phyloP scores from a whole-genome alignment of 1,140 invertebrate genomes.

The Orchesella cincta region DNA sequence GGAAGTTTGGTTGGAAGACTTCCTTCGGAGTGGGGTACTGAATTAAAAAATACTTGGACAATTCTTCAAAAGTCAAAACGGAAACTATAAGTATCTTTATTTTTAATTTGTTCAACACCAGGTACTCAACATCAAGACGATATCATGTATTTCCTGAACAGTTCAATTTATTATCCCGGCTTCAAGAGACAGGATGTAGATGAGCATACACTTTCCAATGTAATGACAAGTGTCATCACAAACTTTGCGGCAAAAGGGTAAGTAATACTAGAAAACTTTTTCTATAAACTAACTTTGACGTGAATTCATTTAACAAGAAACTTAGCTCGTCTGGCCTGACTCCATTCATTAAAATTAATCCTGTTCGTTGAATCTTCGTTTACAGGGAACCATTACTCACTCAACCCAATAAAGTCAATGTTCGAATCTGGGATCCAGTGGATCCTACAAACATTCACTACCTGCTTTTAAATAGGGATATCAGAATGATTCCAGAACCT shows the following conservation, averaged over 20 bases:
- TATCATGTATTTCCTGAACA: conserved; percentile 23
- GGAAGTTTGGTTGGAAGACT: conserved; percentile 32
- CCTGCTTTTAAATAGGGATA: conserved; percentile 33
- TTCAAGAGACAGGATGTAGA: conserved; percentile 7
- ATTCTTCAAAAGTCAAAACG: not conserved
- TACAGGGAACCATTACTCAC: conserved; percentile 37
- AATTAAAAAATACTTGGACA: not conserved
- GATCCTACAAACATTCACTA: conserved; percentile 33
- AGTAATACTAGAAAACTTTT: not conserved
- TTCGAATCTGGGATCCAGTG: conserved; percentile 39
- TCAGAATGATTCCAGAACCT: conserved; percentile 42
- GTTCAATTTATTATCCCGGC: not conserved
- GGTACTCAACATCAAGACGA: conserved; percentile 14
- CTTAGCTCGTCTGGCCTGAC: too few species aligned
- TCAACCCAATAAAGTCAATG: conserved; percentile 28
- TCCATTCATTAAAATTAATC: conserved; percentile 2
- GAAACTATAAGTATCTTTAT: not conserved
- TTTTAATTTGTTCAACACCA: not conserved
- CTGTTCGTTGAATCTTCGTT: not conserved
- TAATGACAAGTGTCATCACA: conserved; percentile 3
- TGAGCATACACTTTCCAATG: conserved; percentile 11
- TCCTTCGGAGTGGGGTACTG: conserved; percentile 43
- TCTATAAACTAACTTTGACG: not conserved
- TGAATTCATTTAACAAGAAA: not conserved
- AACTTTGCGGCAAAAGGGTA: conserved; percentile 26